phyloP scores from a whole-genome alignment of 2,113 vertebrate genomes.

The Sakesphorus luctuosus region DNA sequence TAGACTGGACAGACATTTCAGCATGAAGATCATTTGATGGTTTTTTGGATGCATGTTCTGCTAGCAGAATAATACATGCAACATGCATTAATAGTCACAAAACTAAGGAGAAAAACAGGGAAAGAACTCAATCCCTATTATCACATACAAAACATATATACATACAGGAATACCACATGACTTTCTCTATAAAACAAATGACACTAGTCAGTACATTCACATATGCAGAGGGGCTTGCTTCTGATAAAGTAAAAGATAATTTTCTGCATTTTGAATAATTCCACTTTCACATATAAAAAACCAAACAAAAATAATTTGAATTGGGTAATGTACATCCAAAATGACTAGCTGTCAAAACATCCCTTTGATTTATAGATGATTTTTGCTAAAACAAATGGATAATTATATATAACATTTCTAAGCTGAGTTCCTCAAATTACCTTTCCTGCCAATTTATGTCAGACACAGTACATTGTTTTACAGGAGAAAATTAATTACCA shows the following conservation, averaged over 20 bases:
- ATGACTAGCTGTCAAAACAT: background rate
- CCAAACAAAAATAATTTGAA: background rate
- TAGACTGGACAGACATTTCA: background rate
- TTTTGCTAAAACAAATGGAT: slow-evolving; percentile 21
- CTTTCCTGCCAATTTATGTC: background rate
- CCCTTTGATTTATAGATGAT: background rate
- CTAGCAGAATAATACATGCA: background rate
- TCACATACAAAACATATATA: background rate
- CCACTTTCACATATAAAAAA: background rate
- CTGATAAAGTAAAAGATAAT: background rate
- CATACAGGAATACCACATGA: background rate
- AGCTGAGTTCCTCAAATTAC: slow-evolving; percentile 6
- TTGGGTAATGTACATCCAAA: background rate
- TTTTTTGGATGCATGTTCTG: background rate
- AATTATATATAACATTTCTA: background rate
- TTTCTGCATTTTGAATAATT: background rate
- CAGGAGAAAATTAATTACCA: background rate
- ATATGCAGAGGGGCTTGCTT: background rate
- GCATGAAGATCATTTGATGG: background rate
- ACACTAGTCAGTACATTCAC: background rate
- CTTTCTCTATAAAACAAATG: background rate
- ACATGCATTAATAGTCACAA: background rate
- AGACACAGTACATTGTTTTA: background rate
- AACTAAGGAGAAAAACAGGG: background rate
- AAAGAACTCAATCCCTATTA: background rate